phyloP scores from a whole-genome alignment of 1,140 invertebrate genomes.

The Cydia pomonella region DNA sequence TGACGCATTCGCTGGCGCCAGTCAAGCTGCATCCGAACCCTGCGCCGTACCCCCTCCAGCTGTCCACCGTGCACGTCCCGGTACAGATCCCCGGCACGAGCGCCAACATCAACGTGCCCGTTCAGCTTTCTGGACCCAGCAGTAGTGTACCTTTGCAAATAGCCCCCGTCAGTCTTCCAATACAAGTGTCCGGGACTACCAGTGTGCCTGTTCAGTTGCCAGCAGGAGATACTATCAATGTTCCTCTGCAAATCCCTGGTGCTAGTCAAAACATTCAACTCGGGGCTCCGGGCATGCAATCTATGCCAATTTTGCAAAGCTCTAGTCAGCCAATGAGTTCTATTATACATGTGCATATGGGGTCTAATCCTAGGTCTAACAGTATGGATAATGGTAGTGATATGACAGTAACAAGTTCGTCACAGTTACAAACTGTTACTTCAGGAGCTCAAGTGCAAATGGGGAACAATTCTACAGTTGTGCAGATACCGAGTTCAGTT shows the following conservation, averaged over 20 bases:
- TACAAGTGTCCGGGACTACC: slow-evolving; percentile 71
- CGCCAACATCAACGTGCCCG: slow-evolving; percentile 74
- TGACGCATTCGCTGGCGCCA: slow-evolving; percentile 72
- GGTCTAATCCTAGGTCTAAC: slow-evolving; percentile 57
- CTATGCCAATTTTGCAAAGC: slow-evolving; percentile 69
- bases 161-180: slow-evolving; percentile 65
- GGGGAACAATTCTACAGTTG: slow-evolving; percentile 54
- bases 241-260: slow-evolving; percentile 71
- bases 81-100: slow-evolving; percentile 74
- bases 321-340: slow-evolving; percentile 63
- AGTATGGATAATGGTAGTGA: slow-evolving; percentile 64
- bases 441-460: slow-evolving; percentile 66
- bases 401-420: slow-evolving; percentile 60
- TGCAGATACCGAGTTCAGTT: slow-evolving; percentile 70
- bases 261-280: slow-evolving; percentile 67
- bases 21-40: slow-evolving; percentile 71
- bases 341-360: slow-evolving; percentile 75
- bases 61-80: slow-evolving; percentile 74
- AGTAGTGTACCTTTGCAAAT: slow-evolving; percentile 70
- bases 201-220: slow-evolving; percentile 72
- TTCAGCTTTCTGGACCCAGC: slow-evolving; percentile 64
- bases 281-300: slow-evolving; percentile 57
- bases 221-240: slow-evolving; percentile 75
- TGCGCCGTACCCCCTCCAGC: slow-evolving; percentile 67
- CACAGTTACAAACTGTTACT: slow-evolving; percentile 62